Base-by-base conservation (phyloP, 2,113 vertebrate species). In the Motacilla alba region DNA sequence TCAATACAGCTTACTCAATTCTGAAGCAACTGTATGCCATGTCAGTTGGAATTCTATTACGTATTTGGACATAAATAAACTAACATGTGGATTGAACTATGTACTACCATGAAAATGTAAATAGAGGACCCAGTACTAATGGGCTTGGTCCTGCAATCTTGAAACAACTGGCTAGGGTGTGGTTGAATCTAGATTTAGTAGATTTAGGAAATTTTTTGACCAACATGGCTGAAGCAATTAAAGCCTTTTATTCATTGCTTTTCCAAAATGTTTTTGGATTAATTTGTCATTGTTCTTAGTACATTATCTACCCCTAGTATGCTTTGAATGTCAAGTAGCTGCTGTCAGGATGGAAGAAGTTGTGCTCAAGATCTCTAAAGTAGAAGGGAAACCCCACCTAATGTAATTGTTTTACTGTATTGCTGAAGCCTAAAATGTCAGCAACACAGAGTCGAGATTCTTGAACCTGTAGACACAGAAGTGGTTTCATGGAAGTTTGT, bases 311-410 rank as follows among this genome's bases (percentile, higher is more conserved):
- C 55, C 39, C 20, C 56, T 70, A 39, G 72, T 37, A 18, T 23
- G 28, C 35, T 86, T 64, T 70, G 60, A 94, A 87, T 64, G 60
- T 95, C 77, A 97, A 87, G 86, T 67, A 72, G 49, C 28, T 87
- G 76, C 47, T 70, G 47, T 89, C 69, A 84, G 93, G 77, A 78
- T 94, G 81, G 93, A 95, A 94, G 69, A 94, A 95, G 68, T 64
- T 81, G 67, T 87, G 74, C 85, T 90, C 74, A 49, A 83, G 80
- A 67, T 74, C 68, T 78, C 59, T 70, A 63, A 83, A 87, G 47
- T 17, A 59, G 83, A 95, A 94, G 83, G 86, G 80, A 95, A 97
- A 89, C 81, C 20, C 66, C 87, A 89, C 83, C 86, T 92, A 60
- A 86, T 63, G 15, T 68, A 89, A 95, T 88, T 87, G 76, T 66